A percentile compares a stretch with the other conserved stretches of the same genome.
Evolutionary conservation across 2,797 vertebrate genomes (phyloP).

Genomic region (Peromyscus melanophrys): DNA sequence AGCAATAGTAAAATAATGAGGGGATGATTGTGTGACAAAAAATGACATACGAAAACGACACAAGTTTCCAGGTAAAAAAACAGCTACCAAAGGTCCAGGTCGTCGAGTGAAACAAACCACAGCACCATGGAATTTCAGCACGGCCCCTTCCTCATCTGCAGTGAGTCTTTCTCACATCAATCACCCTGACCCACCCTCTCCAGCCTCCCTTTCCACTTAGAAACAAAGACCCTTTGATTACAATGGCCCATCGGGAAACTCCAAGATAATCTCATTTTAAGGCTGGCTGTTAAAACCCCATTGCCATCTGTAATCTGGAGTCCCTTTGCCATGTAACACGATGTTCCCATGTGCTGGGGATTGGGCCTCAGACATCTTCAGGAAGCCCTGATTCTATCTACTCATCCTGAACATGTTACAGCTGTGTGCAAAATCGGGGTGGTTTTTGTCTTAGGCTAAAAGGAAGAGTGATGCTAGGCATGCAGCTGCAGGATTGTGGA

Average conservation of each 20-base stretch:
- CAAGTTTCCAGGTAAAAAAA: not conserved
- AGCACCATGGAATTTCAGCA: not conserved
- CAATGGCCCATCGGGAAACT: not conserved
- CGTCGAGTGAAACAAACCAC: not conserved
- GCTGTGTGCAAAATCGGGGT: not conserved
- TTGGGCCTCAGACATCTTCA: not conserved
- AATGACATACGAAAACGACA: not conserved
- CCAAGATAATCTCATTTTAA: not conserved
- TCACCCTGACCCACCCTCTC: not conserved
- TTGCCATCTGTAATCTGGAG: not conserved
- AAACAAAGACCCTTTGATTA: not conserved
- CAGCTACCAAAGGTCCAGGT: rapidly evolving
- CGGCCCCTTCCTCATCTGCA: not conserved
- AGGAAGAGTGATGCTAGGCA: not conserved
- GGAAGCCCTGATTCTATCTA: not conserved
- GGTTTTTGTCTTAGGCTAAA: not conserved
- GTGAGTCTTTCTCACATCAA: not conserved
- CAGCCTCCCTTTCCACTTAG: not conserved
- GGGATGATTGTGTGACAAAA: not conserved
- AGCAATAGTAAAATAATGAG: not conserved
- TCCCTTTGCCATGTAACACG: not conserved
- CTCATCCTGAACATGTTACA: rapidly evolving
- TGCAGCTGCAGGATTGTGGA: rapidly evolving
- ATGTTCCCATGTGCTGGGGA: not conserved
- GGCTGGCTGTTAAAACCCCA: not conserved